Percentiles rank a stretch among this genome's conserved stretches.
phyloP scores from a whole-genome alignment of 2,113 vertebrate species.

The Ptyas mucosa region DNA sequence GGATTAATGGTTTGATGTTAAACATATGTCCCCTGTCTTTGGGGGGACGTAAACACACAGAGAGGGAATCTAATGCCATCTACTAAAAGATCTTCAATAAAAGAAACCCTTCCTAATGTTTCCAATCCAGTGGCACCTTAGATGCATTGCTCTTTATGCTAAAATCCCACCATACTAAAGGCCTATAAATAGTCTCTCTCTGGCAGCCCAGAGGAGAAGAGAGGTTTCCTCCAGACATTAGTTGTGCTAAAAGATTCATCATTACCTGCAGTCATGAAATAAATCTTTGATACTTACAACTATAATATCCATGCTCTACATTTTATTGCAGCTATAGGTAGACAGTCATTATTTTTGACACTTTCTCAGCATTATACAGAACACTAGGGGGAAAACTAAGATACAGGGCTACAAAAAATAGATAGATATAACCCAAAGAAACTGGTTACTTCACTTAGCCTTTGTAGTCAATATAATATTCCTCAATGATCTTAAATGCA shows the following conservation, averaged over 20 bases:
- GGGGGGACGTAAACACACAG: slow-evolving; percentile 80
- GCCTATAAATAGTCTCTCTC: slow-evolving; percentile 83
- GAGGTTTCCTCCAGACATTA: slow-evolving; percentile 86
- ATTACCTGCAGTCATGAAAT: slow-evolving; percentile 86
- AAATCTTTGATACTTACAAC: slow-evolving; percentile 86
- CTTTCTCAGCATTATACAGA: slow-evolving; percentile 78
- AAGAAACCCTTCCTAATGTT: slow-evolving; percentile 79
- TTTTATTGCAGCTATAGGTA: slow-evolving; percentile 85
- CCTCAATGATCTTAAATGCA: slow-evolving; percentile 78
- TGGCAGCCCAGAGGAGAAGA: slow-evolving; percentile 81
- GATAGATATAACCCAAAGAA: slow-evolving; percentile 79
- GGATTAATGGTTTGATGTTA: slow-evolving; percentile 85
- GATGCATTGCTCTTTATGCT: slow-evolving; percentile 81
- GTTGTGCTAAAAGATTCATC: slow-evolving; percentile 87
- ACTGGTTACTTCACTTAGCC: slow-evolving; percentile 68
- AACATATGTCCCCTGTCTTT: slow-evolving; percentile 86
- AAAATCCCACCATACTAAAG: slow-evolving; percentile 81
- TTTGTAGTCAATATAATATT: slow-evolving; percentile 74
- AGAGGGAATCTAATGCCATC: slow-evolving; percentile 80
- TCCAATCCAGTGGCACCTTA: slow-evolving; percentile 75
- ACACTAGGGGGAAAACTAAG: slow-evolving; percentile 75
- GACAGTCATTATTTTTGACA: slow-evolving; percentile 85
- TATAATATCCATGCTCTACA: slow-evolving; percentile 83
- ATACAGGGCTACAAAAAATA: slow-evolving; percentile 72
- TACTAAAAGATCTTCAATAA: slow-evolving; percentile 80